Percentiles rank a stretch among this genome's conserved stretches.
phyloP scores from a whole-genome alignment of 2,888 invertebrate species.

The Hesperia comma region DNA sequence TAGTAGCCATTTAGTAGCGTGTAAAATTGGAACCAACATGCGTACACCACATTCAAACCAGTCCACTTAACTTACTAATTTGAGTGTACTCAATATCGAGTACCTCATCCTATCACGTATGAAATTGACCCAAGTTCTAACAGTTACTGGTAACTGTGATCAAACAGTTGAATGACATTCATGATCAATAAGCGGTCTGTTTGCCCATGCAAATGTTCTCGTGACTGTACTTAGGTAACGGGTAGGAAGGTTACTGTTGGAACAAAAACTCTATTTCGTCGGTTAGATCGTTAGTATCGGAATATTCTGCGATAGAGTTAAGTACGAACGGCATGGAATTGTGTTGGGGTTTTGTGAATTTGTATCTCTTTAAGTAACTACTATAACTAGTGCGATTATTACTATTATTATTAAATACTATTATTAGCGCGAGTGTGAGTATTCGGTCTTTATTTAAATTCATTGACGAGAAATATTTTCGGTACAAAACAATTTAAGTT shows the following conservation, averaged over 20 bases:
- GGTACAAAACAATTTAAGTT: no score
- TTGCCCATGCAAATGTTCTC: constrained; percentile 36
- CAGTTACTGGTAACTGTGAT: neutral
- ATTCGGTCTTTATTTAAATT: no score
- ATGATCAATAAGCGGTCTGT: constrained; percentile 17
- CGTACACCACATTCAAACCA: no score
- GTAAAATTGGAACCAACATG: no score
- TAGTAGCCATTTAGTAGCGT: no score
- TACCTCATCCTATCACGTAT: constrained; percentile 12
- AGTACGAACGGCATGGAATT: no score
- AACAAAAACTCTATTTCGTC: constrained; percentile 9
- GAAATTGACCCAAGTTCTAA: constrained; percentile 23
- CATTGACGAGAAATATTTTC: no score
- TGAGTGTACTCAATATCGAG: neutral
- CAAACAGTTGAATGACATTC: constrained; percentile 10
- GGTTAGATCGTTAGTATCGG: neutral
- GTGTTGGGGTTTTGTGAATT: no score
- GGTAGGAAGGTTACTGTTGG: neutral
- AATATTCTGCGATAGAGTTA: constrained; percentile 1
- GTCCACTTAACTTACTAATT: neutral
- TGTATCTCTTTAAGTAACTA: no score
- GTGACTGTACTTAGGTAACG: constrained; percentile 35
- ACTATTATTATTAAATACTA: no score
- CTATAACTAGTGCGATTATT: no score
- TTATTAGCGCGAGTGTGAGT: no score